Percentiles rank a stretch among this genome's conserved stretches.
Evolutionary conservation across 1,140 invertebrate genomes (phyloP).

Genomic region (Drosophila ananassae): DNA sequence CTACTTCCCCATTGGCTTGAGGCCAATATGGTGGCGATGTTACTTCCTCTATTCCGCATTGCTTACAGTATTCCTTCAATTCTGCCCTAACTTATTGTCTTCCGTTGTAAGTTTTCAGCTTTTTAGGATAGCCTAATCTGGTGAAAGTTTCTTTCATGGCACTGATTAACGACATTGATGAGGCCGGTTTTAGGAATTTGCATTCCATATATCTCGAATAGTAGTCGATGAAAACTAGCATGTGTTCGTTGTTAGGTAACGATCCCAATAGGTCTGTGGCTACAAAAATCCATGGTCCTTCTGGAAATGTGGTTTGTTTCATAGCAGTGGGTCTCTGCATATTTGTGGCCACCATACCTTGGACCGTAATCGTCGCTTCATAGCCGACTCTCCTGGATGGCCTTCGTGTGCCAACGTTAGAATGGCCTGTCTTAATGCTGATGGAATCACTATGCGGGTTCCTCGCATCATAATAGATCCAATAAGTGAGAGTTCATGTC

Average conservation of each 20-base stretch:
- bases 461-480: slow-evolving; percentile 21
- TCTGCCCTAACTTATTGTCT: too few relatives aligned
- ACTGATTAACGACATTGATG: too few relatives aligned
- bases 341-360: slow-evolving; percentile 86
- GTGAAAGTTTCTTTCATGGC: too few relatives aligned
- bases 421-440: slow-evolving; percentile 46
- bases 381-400: slow-evolving; percentile 85
- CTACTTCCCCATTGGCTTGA: too few relatives aligned
- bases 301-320: too few relatives aligned
- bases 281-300: slow-evolving; percentile 16
- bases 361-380: slow-evolving; percentile 85
- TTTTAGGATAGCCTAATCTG: too few relatives aligned
- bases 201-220: too few relatives aligned
- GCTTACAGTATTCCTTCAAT: too few relatives aligned
- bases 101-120: too few relatives aligned
- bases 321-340: slow-evolving; percentile 75
- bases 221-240: slow-evolving; percentile 30
- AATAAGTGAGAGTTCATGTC: slow-evolving; percentile 22
- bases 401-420: slow-evolving; percentile 83
- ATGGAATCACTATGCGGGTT: slow-evolving; percentile 65
- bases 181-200: too few relatives aligned
- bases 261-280: slow-evolving; percentile 23
- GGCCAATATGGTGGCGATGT: too few relatives aligned
- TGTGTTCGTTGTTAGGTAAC: slow-evolving; percentile 23
- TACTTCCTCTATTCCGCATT: slow-evolving; percentile 12